Conservation (phyloP, 1,140 invertebrate species). For the Tetragonula clypearis region DNA sequence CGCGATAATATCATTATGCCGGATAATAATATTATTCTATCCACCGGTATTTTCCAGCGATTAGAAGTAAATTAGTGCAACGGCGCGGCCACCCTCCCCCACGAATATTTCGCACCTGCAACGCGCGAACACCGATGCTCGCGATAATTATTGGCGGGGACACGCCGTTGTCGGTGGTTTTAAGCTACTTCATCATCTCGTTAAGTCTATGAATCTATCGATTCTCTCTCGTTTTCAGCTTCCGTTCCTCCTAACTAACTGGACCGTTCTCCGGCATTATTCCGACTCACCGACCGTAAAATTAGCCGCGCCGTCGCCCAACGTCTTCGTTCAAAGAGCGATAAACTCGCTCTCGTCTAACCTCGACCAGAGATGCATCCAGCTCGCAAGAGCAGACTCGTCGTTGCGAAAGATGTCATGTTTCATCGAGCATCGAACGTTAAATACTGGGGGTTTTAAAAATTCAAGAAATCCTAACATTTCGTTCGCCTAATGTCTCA, state of each 20-base stretch:
- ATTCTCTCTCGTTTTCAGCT: not conserved
- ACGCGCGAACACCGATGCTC: not conserved
- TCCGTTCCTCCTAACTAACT: not conserved
- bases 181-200: slow-evolving; percentile 31
- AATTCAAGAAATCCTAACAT: no score
- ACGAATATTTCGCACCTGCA: slow-evolving; percentile 22
- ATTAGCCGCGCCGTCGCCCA: not conserved
- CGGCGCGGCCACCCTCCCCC: not conserved
- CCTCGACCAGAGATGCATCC: not conserved
- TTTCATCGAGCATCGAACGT: no score
- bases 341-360: not conserved
- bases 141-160: slow-evolving; percentile 31
- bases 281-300: slow-evolving; percentile 5
- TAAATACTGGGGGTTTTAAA: no score
- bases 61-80: slow-evolving; percentile 49
- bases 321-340: not conserved
- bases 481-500: no score
- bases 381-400: not conserved
- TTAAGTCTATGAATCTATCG: slow-evolving; percentile 34
- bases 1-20: slow-evolving; percentile 47
- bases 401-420: no score
- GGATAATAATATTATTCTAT: slow-evolving; percentile 56
- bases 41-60: slow-evolving; percentile 46
- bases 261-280: not conserved
- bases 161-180: slow-evolving; percentile 28